phyloP scores from a whole-genome alignment of 92 coral and sea anemone species.

The Bergia sp. region DNA sequence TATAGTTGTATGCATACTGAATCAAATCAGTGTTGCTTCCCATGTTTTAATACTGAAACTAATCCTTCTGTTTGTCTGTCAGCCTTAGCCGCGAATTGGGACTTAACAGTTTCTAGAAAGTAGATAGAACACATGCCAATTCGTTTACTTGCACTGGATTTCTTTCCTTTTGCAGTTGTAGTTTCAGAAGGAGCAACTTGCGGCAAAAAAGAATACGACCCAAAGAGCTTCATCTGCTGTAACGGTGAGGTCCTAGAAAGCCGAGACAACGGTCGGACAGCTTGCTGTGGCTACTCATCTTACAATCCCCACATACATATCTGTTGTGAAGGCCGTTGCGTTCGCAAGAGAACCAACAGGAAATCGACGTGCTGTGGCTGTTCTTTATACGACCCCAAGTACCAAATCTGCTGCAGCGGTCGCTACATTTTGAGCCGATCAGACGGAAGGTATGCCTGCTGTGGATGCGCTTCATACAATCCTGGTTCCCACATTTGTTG shows the following conservation, averaged over 20 bases:
- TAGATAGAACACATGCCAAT: too few relatives aligned
- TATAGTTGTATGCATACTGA: too few relatives aligned
- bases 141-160: neutral
- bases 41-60: too few relatives aligned
- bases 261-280: neutral
- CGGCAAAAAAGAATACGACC: neutral
- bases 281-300: neutral
- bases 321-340: slow-evolving; percentile 6
- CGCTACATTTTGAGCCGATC: neutral
- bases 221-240: slow-evolving; percentile 19
- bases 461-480: neutral
- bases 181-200: slow-evolving; percentile 33
- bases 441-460: neutral
- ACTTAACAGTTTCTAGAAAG: neutral
- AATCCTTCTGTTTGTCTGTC: too few relatives aligned
- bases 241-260: neutral
- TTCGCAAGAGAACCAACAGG: neutral
- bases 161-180: neutral
- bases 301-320: neutral
- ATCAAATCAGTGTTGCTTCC: too few relatives aligned
- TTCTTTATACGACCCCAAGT: neutral
- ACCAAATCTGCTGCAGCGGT: neutral
- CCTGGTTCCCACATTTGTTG: slow-evolving; percentile 6
- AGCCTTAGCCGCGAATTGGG: too few relatives aligned
- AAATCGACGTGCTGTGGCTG: slow-evolving; percentile 14